Evolutionary conservation across 2,797 vertebrate species (phyloP).

Genomic region (Knipowitschia caucasica): DNA sequence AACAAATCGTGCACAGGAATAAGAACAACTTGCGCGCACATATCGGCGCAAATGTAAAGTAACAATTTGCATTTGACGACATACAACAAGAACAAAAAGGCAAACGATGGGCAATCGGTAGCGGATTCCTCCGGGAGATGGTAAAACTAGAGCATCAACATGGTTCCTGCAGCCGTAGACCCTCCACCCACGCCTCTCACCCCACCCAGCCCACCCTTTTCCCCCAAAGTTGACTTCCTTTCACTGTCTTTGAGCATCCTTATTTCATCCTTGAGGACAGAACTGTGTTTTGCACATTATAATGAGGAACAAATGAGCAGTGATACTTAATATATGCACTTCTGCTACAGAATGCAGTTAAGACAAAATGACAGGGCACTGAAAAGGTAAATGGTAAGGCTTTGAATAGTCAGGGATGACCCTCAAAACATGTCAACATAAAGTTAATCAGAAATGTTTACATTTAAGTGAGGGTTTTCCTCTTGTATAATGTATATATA

Average conservation of each 20-base stretch:
- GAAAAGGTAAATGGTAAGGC: conserved; percentile 74
- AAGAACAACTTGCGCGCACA: conserved; percentile 36
- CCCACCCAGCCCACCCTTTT: conserved; percentile 30
- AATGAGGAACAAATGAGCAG: conserved; percentile 69
- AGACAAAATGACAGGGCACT: conserved; percentile 70
- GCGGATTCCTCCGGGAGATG: conserved; percentile 63
- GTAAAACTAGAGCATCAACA: conserved; percentile 43
- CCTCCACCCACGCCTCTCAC: conserved; percentile 49
- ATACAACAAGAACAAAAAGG: conserved; percentile 58
- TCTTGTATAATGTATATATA: conserved; percentile 52
- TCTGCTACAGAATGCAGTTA: conserved; percentile 75
- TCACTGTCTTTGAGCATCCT: conserved; percentile 57
- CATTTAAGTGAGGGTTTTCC: conserved; percentile 68
- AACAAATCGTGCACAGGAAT: conserved; percentile 44
- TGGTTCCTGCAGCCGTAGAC: conserved; percentile 56
- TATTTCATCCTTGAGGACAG: conserved; percentile 64
- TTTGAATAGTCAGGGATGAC: conserved; percentile 71
- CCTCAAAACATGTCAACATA: conserved; percentile 71
- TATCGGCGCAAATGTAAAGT: conserved; percentile 38
- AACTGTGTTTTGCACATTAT: conserved; percentile 63
- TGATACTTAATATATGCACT: conserved; percentile 66
- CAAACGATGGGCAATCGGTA: conserved; percentile 66
- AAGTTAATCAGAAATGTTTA: conserved; percentile 55
- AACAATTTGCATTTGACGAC: conserved; percentile 63
- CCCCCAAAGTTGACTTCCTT: conserved; percentile 53